Evolutionary conservation across 2,888 invertebrate species (phyloP).

Genomic region (Caenorhabditis sulstoni): DNA sequence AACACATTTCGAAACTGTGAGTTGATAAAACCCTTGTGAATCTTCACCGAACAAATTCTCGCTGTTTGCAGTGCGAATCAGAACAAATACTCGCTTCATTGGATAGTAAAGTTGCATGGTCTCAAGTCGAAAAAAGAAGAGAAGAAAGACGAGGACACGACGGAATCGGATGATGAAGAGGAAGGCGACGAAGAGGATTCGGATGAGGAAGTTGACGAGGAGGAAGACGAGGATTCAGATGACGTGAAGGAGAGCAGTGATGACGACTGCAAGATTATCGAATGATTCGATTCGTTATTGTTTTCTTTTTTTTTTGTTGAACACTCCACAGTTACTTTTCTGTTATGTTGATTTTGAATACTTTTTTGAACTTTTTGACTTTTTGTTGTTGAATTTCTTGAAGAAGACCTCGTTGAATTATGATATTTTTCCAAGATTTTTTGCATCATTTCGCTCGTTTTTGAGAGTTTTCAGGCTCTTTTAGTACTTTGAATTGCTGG

Average conservation of each 20-base stretch:
- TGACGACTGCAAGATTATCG: not conserved
- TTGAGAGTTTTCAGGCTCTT: too few relatives aligned
- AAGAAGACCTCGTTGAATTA: too few relatives aligned
- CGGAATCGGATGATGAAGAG: slow-evolving; percentile 22
- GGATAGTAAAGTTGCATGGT: slow-evolving; percentile 41
- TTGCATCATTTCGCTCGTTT: too few relatives aligned
- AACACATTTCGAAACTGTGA: slow-evolving; percentile 63
- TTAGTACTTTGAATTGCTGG: too few relatives aligned
- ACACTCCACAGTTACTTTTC: slow-evolving; percentile 31
- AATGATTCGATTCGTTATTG: slow-evolving; percentile 9
- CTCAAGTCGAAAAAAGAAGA: slow-evolving; percentile 37
- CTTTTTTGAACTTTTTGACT: slow-evolving; percentile 6
- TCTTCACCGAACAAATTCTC: not conserved
- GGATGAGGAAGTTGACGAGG: slow-evolving; percentile 22
- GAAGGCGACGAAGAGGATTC: slow-evolving; percentile 21
- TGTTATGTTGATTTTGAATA: slow-evolving; percentile 14
- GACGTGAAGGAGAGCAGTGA: not conserved
- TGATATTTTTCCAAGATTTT: too few relatives aligned
- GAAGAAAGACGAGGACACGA: slow-evolving; percentile 25
- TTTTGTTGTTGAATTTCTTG: not conserved
- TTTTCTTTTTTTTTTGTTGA: slow-evolving; percentile 22
- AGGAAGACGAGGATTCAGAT: slow-evolving; percentile 22
- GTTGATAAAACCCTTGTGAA: not conserved
- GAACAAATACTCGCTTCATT: slow-evolving; percentile 67
- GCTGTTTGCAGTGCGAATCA: slow-evolving; percentile 63